Conservation (phyloP, 2,113 vertebrate genomes). For the Phoxinus phoxinus region DNA sequence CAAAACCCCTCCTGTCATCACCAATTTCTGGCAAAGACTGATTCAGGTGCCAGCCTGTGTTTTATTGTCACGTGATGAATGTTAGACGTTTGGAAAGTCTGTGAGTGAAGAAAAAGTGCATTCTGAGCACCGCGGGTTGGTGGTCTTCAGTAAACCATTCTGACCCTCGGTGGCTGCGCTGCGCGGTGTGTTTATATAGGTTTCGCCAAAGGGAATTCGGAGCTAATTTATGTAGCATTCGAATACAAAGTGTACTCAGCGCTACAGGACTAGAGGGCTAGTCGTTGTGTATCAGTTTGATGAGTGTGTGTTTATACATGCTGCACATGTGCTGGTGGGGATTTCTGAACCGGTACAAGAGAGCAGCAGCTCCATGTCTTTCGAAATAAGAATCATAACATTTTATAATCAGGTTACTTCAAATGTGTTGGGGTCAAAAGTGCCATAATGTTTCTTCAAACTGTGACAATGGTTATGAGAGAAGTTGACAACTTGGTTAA, state of each 20-base stretch:
- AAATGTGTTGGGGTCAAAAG: background rate
- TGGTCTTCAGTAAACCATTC: conserved; percentile 66
- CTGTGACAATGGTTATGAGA: background rate
- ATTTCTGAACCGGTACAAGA: conserved; percentile 20
- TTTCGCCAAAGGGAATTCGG: conserved; percentile 64
- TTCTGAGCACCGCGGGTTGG: conserved; percentile 64
- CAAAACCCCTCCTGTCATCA: conserved; percentile 22
- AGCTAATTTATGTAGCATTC: conserved; percentile 74
- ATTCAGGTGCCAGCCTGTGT: conserved; percentile 29
- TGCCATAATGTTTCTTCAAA: background rate
- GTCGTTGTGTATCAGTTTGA: conserved; percentile 71
- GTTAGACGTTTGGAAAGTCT: background rate
- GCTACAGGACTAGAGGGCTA: conserved; percentile 63
- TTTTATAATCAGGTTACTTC: background rate
- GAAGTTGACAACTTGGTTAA: background rate
- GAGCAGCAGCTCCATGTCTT: conserved; percentile 18
- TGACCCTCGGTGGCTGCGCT: conserved; percentile 64
- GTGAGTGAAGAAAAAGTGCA: conserved; percentile 55
- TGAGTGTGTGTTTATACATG: conserved; percentile 67
- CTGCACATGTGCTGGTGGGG: conserved; percentile 55
- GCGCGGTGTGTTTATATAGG: conserved; percentile 65
- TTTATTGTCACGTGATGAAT: conserved; percentile 24
- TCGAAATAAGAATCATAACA: background rate
- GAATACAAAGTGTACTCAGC: conserved; percentile 62
- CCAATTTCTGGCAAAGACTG: too few species aligned